These are phyloP conservation scores for Camelus dromedarius DNA, from an alignment of 2,113 vertebrate species.

Conservation along the genomic window DNA sequence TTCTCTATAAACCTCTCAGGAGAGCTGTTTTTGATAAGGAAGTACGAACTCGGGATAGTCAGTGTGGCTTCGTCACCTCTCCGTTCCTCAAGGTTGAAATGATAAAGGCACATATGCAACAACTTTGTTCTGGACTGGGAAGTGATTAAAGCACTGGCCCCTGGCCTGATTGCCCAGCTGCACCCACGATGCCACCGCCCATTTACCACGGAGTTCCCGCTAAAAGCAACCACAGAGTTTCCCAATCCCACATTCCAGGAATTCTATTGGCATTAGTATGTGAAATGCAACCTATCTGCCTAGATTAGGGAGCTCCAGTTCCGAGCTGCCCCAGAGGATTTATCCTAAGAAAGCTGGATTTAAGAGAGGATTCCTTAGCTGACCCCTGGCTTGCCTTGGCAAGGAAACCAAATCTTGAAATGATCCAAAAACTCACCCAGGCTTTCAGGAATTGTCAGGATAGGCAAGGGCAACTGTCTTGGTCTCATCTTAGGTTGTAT, in stretches of 20 bases:
- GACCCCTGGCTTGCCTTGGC: neutral
- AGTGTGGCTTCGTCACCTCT: neutral
- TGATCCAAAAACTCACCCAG: neutral
- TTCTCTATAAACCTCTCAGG: neutral
- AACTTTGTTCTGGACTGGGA: neutral
- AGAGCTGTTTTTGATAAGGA: neutral
- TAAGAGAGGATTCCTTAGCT: slow-evolving; percentile 11
- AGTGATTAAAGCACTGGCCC: neutral
- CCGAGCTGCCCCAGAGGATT: neutral
- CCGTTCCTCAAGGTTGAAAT: neutral
- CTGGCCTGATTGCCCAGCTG: neutral
- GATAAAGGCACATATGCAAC: neutral
- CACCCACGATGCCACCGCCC: neutral
- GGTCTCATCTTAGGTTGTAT: neutral
- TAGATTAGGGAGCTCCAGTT: neutral
- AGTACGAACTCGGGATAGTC: neutral
- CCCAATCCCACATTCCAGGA: neutral
- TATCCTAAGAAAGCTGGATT: slow-evolving; percentile 3
- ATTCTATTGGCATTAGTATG: neutral
- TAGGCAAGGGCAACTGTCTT: neutral
- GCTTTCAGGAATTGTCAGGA: neutral
- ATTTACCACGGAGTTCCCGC: neutral
- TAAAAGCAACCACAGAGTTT: neutral
- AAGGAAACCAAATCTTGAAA: neutral
- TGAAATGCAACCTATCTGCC: slow-evolving; percentile 23